Evolutionary conservation across 2,888 invertebrate genomes (phyloP).

Genomic region (Nemotelus pantherinus): DNA sequence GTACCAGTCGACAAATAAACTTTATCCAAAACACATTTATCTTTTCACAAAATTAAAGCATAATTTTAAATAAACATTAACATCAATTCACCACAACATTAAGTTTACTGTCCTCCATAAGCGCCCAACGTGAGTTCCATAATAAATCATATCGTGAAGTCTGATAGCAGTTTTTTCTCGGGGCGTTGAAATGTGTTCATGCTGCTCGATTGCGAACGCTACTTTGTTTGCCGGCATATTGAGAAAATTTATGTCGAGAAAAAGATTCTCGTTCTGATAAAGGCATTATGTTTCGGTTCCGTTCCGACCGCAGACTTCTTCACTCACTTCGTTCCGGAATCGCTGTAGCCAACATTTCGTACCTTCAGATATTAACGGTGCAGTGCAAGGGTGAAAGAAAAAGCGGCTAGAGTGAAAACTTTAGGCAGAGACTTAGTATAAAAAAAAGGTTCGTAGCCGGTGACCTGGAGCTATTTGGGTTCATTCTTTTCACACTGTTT

Average conservation of each 20-base stretch:
- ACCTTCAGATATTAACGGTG: no score
- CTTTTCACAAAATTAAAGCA: neutral
- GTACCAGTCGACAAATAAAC: no score
- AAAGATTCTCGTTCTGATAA: neutral
- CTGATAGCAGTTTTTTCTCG: neutral
- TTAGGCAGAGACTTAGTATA: neutral
- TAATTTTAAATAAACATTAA: neutral
- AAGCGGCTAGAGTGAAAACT: neutral
- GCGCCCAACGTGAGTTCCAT: neutral
- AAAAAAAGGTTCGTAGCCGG: neutral
- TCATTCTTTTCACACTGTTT: neutral
- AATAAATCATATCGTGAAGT: conserved; percentile 13
- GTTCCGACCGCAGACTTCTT: neutral
- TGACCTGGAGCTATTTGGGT: neutral
- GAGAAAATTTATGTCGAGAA: conserved; percentile 1
- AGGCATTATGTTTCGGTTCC: neutral
- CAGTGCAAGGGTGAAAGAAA: neutral
- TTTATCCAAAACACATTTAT: no score
- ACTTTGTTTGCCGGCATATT: conserved; percentile 7
- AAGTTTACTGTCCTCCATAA: neutral
- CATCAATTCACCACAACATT: neutral
- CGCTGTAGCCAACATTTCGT: no score
- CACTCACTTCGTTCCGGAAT: neutral
- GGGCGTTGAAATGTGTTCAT: neutral
- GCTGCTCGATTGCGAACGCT: neutral